Base-by-base conservation (phyloP, 2,888 invertebrate species). In the Idaea biselata region DNA sequence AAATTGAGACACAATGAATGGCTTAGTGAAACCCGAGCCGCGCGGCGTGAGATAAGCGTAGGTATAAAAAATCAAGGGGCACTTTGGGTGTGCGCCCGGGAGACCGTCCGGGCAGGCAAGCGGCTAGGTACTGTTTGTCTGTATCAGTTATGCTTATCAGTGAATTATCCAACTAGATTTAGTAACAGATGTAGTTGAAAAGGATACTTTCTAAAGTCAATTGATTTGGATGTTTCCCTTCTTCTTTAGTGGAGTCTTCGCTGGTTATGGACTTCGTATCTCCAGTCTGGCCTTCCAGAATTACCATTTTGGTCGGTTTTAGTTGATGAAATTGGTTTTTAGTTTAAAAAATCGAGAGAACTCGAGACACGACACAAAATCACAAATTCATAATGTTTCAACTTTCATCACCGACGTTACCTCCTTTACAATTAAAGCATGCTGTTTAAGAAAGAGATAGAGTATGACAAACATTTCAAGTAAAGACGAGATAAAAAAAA, bases 171-270 rank as follows among this genome's bases (percentile, higher is more conserved):
- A 25, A 25, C 25, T 25, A 25, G 25, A 25, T 5, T 5, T 25
- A 25, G 44, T 44, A 44, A 44, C 44, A 44, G 44, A 44, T 44
- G 44, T 44, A 58, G 55, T 55, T 16, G 17, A 18, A 92, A 93
- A 93, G 93, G 93, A 93, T 94, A 94, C 94, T 93, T 89, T 93
- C 94, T 84, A 93, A 82, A 66, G 93, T 84, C 75, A 93, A 80
- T 25, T 89, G 81, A 70, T 80, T 88, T 25, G 85, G 77, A 62
- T 82, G 68, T 79, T 90, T 91, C 6, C 71, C 70, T 69, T 89
- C 88, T 65, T 84, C 82, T 78, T 88, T 89, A 60, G 81, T 81
- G 54, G 70, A 72, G 69, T 86, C 87, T 64, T 89, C 89, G 6
- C 75, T 67, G 44, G 81, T 57, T 64, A 85, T 66, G n/a, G 79